These are phyloP conservation scores for Anorthoa munda DNA, from an alignment of 2,888 invertebrate species.

Conservation along the genomic window DNA sequence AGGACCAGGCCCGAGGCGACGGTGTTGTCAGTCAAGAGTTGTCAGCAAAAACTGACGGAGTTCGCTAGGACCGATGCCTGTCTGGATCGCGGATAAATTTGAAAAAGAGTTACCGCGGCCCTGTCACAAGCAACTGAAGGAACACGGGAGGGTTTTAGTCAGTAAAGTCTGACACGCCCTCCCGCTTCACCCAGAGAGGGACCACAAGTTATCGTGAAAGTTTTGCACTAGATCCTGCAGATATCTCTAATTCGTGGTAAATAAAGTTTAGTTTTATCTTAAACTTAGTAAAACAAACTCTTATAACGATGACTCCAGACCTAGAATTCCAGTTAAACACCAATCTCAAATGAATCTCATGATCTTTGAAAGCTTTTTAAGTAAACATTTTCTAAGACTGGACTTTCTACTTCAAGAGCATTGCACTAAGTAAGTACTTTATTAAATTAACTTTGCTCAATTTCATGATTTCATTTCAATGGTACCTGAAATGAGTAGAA, in stretches of 20 bases:
- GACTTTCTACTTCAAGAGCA: slow-evolving; percentile 7
- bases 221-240: background rate
- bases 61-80: no score
- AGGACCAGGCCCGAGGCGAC: no score
- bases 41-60: no score
- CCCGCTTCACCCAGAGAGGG: no score
- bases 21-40: no score
- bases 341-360: slow-evolving; percentile 14
- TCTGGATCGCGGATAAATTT: no score
- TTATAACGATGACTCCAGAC: background rate
- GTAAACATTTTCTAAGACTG: slow-evolving; percentile 15
- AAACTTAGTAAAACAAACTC: slow-evolving; percentile 2
- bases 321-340: slow-evolving; percentile 15
- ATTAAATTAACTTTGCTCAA: slow-evolving; percentile 14
- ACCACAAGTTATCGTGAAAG: background rate
- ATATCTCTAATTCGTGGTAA: background rate
- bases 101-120: no score
- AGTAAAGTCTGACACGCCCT: no score
- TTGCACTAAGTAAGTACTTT: slow-evolving; percentile 14
- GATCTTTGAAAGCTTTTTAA: slow-evolving; percentile 32
- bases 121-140: no score
- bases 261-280: background rate
- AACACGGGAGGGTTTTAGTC: no score
- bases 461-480: slow-evolving; percentile 7
- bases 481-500: slow-evolving; percentile 14